These are phyloP conservation scores for Vicugna pacos DNA, from an alignment of 2,113 vertebrate species.

Conservation along the genomic window DNA sequence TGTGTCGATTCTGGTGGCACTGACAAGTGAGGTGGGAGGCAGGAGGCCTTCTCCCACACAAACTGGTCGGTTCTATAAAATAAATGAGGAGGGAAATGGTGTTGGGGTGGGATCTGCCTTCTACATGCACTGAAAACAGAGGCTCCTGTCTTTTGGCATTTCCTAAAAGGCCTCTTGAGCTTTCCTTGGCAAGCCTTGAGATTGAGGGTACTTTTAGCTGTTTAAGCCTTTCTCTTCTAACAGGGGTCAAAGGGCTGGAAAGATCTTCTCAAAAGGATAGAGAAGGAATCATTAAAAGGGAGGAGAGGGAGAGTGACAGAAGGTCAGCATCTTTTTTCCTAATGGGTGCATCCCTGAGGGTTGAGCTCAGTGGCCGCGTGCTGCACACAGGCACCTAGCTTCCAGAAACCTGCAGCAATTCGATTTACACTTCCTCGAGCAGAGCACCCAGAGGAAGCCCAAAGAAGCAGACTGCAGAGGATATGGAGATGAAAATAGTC, in stretches of 20 bases:
- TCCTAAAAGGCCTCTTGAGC: slow-evolving; percentile 88
- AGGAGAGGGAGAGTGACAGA: slow-evolving; percentile 87
- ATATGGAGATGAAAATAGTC: slow-evolving; percentile 57
- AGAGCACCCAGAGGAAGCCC: slow-evolving; percentile 66
- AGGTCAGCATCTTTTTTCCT: slow-evolving; percentile 87
- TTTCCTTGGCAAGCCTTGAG: slow-evolving; percentile 82
- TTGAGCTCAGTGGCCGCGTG: slow-evolving; percentile 77
- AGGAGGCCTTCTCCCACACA: slow-evolving; percentile 16
- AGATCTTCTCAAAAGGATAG: slow-evolving; percentile 89
- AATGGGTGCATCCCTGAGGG: slow-evolving; percentile 87
- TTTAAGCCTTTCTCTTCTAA: slow-evolving; percentile 88
- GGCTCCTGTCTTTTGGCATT: slow-evolving; percentile 87
- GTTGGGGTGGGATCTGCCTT: slow-evolving; percentile 80
- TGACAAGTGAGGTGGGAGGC: slow-evolving; percentile 53
- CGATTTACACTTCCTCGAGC: slow-evolving; percentile 82
- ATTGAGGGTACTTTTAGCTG: slow-evolving; percentile 86
- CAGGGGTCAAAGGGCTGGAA: slow-evolving; percentile 90
- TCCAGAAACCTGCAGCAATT: slow-evolving; percentile 83
- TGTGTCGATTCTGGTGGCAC: neutral
- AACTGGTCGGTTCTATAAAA: neutral
- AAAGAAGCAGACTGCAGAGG: slow-evolving; percentile 43
- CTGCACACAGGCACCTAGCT: slow-evolving; percentile 84
- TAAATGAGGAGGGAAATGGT: slow-evolving; percentile 81
- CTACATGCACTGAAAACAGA: slow-evolving; percentile 82
- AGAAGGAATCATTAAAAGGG: slow-evolving; percentile 90